Conservation (phyloP, 2,888 invertebrate species). For the Pyrgus malvae region DNA sequence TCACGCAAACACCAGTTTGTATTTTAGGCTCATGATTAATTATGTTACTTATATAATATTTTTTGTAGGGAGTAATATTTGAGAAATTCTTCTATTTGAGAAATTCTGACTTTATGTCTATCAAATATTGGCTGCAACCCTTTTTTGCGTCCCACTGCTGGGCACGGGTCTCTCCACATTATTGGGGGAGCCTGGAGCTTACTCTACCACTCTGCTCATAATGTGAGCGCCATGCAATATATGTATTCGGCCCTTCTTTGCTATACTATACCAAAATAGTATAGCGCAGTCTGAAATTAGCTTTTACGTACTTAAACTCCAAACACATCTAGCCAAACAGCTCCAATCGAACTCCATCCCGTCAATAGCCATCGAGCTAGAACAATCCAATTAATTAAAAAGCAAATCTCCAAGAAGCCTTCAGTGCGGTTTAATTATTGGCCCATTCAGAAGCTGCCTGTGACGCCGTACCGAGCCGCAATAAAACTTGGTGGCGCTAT, state of each 20-base stretch:
- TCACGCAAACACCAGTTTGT: constrained; percentile 10
- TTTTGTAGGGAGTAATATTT: neutral
- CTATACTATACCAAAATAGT: too few species aligned
- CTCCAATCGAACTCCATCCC: neutral
- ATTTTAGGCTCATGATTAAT: constrained; percentile 19
- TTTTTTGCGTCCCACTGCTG: too few species aligned
- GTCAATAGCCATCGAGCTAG: constrained; percentile 41
- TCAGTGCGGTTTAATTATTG: constrained; percentile 73
- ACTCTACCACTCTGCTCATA: too few species aligned
- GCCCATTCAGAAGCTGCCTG: constrained; percentile 65
- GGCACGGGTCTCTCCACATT: too few species aligned
- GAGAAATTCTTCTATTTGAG: too few species aligned
- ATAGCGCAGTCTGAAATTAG: too few species aligned
- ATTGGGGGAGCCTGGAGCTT: too few species aligned
- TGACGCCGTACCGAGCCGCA: constrained; percentile 63
- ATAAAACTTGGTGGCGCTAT: constrained; percentile 71
- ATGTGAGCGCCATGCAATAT: too few species aligned
- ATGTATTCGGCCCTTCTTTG: too few species aligned
- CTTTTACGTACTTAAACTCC: too few species aligned
- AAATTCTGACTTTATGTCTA: too few species aligned
- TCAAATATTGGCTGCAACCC: too few species aligned
- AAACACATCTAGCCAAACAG: neutral
- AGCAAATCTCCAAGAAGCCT: constrained; percentile 60
- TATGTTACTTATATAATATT: constrained; percentile 6
- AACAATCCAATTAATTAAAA: constrained; percentile 72